These are phyloP conservation scores for Amblyteles armatorius DNA, from an alignment of 2,888 invertebrate species.

Conservation along the genomic window DNA sequence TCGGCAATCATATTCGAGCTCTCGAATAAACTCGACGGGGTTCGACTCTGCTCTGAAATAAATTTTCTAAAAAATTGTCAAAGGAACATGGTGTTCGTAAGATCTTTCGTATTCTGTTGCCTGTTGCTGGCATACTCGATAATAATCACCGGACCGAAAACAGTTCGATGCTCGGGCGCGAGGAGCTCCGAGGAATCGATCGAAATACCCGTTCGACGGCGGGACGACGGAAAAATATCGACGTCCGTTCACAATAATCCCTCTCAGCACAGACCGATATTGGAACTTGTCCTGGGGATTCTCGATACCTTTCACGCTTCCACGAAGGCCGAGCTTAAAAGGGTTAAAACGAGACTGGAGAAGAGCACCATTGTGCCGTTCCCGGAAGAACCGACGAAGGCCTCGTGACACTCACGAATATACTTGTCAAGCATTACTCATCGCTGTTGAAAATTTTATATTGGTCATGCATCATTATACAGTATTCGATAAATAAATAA, in stretches of 20 bases:
- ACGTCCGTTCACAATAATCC: slow-evolving; percentile 3
- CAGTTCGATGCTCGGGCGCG: slow-evolving; percentile 10
- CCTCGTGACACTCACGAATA: slow-evolving; percentile 3
- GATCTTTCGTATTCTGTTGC: slow-evolving; percentile 32
- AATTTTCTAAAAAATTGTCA: not conserved
- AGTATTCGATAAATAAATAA: not conserved
- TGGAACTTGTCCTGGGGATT: slow-evolving; percentile 75
- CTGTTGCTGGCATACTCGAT: slow-evolving; percentile 28
- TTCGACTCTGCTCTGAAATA: not conserved
- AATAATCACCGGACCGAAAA: slow-evolving; percentile 33
- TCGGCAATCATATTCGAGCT: slow-evolving; percentile 36
- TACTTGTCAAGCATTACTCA: not conserved
- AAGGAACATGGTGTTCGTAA: slow-evolving; percentile 14
- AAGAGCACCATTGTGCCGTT: not conserved
- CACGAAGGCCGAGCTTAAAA: slow-evolving; percentile 68
- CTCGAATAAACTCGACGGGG: not conserved
- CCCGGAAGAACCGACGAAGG: not conserved
- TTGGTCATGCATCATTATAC: not conserved
- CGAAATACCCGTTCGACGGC: slow-evolving; percentile 67
- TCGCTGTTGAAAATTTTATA: not conserved
- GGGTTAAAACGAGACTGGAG: slow-evolving; percentile 48
- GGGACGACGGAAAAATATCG: slow-evolving; percentile 33
- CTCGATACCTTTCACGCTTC: slow-evolving; percentile 75
- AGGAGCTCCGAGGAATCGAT: slow-evolving; percentile 71
- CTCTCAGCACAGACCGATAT: slow-evolving; percentile 72